Evolutionary conservation across 2,113 vertebrate species (phyloP).

Genomic region (Odocoileus virginianus): DNA sequence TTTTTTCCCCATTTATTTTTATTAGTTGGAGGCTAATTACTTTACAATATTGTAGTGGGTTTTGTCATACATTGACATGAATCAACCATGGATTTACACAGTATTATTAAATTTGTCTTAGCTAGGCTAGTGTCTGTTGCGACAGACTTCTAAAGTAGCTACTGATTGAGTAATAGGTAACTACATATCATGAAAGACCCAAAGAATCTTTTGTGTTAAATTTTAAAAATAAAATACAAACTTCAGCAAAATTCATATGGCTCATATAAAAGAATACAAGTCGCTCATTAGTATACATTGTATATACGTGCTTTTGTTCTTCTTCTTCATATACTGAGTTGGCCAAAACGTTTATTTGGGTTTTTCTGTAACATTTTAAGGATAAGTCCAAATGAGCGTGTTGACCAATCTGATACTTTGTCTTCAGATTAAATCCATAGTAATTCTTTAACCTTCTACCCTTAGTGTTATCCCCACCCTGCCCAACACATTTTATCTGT

Average conservation of each 20-base stretch:
- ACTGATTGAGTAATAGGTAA: background rate
- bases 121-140: background rate
- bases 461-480: background rate
- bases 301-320: rapidly evolving
- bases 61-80: too few species aligned
- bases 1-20: too few species aligned
- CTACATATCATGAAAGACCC: background rate
- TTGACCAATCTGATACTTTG: background rate
- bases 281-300: background rate
- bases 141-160: background rate
- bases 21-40: too few species aligned
- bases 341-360: background rate
- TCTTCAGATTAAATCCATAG: background rate
- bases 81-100: background rate
- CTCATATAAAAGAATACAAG: background rate
- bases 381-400: background rate
- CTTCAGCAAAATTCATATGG: background rate
- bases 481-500: background rate
- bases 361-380: background rate
- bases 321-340: background rate
- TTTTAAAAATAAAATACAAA: background rate
- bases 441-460: background rate
- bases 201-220: background rate
- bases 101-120: background rate
- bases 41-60: too few species aligned